A percentile compares a stretch with the other conserved stretches of the same genome.
Evolutionary conservation across 2,113 vertebrate genomes (phyloP).

Genomic region (Cyanoliseus patagonus): DNA sequence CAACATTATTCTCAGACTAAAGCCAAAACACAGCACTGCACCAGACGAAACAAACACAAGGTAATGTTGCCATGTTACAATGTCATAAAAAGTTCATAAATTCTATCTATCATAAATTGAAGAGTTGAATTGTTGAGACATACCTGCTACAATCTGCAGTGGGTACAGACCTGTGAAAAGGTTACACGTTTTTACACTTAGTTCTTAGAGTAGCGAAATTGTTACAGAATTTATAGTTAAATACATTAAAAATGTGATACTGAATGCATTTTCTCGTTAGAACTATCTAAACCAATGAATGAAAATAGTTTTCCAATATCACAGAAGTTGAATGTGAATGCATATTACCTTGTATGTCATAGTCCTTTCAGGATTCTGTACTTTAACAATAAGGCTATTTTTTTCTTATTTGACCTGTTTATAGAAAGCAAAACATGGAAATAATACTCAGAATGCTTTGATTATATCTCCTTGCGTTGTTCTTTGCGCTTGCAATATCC

Average conservation of each 20-base stretch:
- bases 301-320: not conserved
- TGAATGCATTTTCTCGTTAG: not conserved
- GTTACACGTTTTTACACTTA: not conserved
- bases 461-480: not conserved
- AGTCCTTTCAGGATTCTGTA: not conserved
- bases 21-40: not conserved
- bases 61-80: not conserved
- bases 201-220: not conserved
- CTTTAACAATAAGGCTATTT: not conserved
- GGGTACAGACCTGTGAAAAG: not conserved
- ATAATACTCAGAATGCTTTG: not conserved
- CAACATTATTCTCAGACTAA: not conserved
- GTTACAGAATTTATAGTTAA: not conserved
- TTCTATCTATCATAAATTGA: not conserved
- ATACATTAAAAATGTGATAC: not conserved
- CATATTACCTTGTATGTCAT: not conserved
- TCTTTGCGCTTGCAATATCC: not conserved
- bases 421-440: not conserved
- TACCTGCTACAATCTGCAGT: not conserved
- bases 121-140: not conserved
- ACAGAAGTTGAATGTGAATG: not conserved
- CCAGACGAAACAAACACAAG: not conserved
- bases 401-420: not conserved
- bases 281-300: not conserved
- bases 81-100: not conserved